phyloP scores from a whole-genome alignment of 1,140 invertebrate genomes.

The Teleogryllus occipitalis region DNA sequence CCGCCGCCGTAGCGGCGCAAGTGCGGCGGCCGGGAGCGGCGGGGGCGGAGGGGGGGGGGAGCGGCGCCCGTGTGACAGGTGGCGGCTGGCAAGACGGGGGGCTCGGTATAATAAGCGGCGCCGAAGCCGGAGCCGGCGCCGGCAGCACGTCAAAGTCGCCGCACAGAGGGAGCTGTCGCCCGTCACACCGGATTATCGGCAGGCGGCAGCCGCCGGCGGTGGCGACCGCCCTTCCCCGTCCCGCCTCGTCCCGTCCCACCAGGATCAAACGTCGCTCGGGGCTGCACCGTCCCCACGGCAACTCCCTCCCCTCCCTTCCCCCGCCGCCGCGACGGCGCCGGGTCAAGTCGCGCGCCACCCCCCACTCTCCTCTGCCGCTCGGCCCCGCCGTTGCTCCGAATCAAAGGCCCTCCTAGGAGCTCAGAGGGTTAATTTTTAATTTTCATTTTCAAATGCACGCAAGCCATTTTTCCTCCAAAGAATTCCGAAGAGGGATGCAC shows the following conservation, averaged over 20 bases:
- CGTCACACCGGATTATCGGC: not conserved
- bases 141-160: not conserved
- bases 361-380: too few species aligned
- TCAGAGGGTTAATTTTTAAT: not conserved
- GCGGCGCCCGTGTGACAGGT: not conserved
- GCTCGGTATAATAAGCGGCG: not conserved
- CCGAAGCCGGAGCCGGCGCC: too few species aligned
- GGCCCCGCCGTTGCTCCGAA: not conserved
- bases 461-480: not conserved
- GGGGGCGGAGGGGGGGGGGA: too few species aligned
- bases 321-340: too few species aligned
- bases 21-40: not conserved
- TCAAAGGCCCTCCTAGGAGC: not conserved
- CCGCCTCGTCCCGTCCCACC: too few species aligned
- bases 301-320: too few species aligned
- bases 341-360: not conserved
- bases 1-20: not conserved
- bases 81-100: too few species aligned
- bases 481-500: not conserved
- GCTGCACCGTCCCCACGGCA: too few species aligned
- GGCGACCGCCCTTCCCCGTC: too few species aligned
- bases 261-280: not conserved
- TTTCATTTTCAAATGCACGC: constrained; percentile 4
- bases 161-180: not conserved
- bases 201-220: too few species aligned